Percentiles rank a stretch among this genome's conserved stretches.
phyloP scores from a whole-genome alignment of 2,888 invertebrate genomes.

The Epistrophe eligans region DNA sequence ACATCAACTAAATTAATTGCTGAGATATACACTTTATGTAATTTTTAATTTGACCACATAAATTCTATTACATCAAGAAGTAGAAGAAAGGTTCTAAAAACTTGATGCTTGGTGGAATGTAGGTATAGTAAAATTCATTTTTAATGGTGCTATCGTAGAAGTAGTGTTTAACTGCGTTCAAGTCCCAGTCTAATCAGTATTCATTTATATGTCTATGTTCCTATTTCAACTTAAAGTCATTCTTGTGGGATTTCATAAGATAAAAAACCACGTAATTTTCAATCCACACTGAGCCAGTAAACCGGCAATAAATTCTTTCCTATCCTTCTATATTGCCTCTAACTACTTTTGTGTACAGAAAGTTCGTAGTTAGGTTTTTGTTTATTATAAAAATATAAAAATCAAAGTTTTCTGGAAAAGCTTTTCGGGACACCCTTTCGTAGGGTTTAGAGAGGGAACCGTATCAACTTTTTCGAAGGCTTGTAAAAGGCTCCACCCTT shows the following conservation, averaged over 20 bases:
- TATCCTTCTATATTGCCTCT: no score
- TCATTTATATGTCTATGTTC: no score
- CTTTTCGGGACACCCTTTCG: no score
- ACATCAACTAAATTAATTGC: not conserved
- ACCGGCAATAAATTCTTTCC: not conserved
- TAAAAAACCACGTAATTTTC: not conserved
- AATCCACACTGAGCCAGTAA: not conserved
- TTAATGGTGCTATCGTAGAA: not conserved
- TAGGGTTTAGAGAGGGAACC: no score
- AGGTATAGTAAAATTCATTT: not conserved
- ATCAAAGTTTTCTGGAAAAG: no score
- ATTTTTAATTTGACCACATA: conserved; percentile 5
- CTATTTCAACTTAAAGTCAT: not conserved
- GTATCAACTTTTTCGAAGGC: no score
- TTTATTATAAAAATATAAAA: no score
- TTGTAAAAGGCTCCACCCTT: no score
- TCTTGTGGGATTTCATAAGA: not conserved
- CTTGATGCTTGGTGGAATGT: not conserved
- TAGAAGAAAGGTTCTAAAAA: no score
- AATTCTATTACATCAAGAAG: not conserved
- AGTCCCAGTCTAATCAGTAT: no score
- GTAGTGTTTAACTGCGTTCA: not conserved
- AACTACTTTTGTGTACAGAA: no score
- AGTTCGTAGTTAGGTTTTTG: no score
- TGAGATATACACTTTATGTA: not conserved